phyloP scores from a whole-genome alignment of 2,888 invertebrate genomes.

The Camponotus fellah region DNA sequence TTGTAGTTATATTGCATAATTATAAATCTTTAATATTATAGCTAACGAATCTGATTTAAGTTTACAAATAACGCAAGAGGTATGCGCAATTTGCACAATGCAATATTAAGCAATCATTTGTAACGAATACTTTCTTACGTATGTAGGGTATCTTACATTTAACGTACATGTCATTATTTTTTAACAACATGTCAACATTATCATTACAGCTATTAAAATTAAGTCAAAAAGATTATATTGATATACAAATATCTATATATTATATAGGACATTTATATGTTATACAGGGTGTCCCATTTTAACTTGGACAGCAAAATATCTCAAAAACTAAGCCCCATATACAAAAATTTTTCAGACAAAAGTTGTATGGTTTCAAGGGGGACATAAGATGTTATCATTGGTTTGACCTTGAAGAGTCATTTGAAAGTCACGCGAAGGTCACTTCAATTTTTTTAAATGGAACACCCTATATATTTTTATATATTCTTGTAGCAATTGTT shows the following conservation, averaged over 20 bases:
- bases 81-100: conserved; percentile 5
- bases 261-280: too few species aligned
- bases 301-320: too few species aligned
- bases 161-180: not conserved
- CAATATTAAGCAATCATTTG: not conserved
- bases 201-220: not conserved
- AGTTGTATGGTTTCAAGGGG: too few species aligned
- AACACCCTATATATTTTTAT: too few species aligned
- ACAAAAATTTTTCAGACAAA: too few species aligned
- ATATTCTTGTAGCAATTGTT: too few species aligned
- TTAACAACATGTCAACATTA: not conserved
- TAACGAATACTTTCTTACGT: not conserved
- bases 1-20: not conserved
- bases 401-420: too few species aligned
- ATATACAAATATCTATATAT: not conserved
- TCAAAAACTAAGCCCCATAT: too few species aligned
- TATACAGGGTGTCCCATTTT: too few species aligned
- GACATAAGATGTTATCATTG: too few species aligned
- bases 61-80: conserved; percentile 1
- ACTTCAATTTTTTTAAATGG: too few species aligned
- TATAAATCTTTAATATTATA: not conserved
- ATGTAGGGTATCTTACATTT: not conserved
- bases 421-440: too few species aligned
- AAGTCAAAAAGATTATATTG: not conserved
- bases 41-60: not conserved